These are phyloP conservation scores for Mastacembelus armatus DNA, from an alignment of 2,797 vertebrate genomes.

Conservation along the genomic window DNA sequence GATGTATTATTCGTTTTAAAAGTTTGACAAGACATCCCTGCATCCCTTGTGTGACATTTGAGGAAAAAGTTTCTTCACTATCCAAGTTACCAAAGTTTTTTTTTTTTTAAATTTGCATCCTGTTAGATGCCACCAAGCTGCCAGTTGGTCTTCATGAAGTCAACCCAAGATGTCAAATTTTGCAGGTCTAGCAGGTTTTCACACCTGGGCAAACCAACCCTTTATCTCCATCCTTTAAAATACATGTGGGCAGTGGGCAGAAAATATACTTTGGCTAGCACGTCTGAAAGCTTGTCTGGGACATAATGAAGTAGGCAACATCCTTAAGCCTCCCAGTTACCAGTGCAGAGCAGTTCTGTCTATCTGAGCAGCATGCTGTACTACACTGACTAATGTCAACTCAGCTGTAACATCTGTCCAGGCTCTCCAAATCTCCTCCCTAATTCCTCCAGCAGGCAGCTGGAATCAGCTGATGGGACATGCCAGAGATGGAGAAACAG, in stretches of 20 bases:
- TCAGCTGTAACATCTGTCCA: conserved; percentile 76
- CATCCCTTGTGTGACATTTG: conserved; percentile 6
- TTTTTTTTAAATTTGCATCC: conserved; percentile 13
- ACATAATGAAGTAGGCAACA: conserved; percentile 80
- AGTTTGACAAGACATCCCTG: conserved; percentile 4
- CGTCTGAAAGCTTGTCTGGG: conserved; percentile 68
- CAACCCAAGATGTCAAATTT: conserved; percentile 33
- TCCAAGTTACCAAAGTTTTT: conserved; percentile 28
- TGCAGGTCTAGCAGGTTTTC: conserved; percentile 52
- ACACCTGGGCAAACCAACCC: conserved; percentile 53
- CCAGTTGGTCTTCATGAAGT: conserved; percentile 19
- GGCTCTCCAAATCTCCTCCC: conserved; percentile 70
- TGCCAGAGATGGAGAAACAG: conserved; percentile 53
- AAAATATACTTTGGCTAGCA: conserved; percentile 73
- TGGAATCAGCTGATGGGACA: conserved; percentile 52
- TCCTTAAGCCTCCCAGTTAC: conserved; percentile 78
- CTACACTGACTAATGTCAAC: conserved; percentile 67
- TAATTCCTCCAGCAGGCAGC: conserved; percentile 75
- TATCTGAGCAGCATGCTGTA: conserved; percentile 74
- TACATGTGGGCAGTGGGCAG: conserved; percentile 60
- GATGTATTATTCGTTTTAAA: conserved; percentile 18
- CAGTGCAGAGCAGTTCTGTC: conserved; percentile 69
- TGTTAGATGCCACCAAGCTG: conserved; percentile 8
- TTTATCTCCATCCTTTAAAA: conserved; percentile 59
- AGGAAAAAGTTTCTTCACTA: conserved; percentile 24